Conservation (phyloP, 1,140 invertebrate species). For the Matsumurasca onukii region DNA sequence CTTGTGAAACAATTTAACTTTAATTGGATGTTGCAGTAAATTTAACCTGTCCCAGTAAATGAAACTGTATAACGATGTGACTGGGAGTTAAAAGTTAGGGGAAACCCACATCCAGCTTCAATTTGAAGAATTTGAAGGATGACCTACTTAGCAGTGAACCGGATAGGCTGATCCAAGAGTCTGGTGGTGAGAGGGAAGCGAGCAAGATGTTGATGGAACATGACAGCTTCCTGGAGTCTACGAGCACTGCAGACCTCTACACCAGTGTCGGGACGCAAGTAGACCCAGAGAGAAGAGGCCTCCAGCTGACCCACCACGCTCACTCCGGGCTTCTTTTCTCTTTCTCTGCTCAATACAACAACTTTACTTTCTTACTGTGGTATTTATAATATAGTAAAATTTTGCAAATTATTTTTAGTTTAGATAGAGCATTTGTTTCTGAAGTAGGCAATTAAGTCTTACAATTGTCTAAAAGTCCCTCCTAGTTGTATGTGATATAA, state of each 20-base stretch:
- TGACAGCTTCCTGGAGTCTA: slow-evolving; percentile 37
- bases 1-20: too few species aligned
- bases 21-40: too few species aligned
- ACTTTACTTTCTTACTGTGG: too few species aligned
- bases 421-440: too few species aligned
- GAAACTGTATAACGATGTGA: too few species aligned
- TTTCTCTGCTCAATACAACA: not conserved
- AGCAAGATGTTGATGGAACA: slow-evolving; percentile 34
- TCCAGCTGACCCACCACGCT: slow-evolving; percentile 30
- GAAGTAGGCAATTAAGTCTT: too few species aligned
- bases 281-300: slow-evolving; percentile 25
- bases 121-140: not conserved
- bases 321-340: slow-evolving; percentile 4
- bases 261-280: not conserved
- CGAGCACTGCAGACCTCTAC: slow-evolving; percentile 30
- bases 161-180: slow-evolving; percentile 28
- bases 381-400: too few species aligned
- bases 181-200: slow-evolving; percentile 35
- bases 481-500: too few species aligned
- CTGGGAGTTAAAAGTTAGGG: too few species aligned
- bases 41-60: too few species aligned
- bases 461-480: not conserved
- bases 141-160: not conserved
- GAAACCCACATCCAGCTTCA: too few species aligned
- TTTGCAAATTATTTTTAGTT: too few species aligned